A percentile compares a stretch with the other conserved stretches of the same genome.
Conservation (phyloP, 2,888 invertebrate genomes). For the Napeogenes sylphis region DNA sequence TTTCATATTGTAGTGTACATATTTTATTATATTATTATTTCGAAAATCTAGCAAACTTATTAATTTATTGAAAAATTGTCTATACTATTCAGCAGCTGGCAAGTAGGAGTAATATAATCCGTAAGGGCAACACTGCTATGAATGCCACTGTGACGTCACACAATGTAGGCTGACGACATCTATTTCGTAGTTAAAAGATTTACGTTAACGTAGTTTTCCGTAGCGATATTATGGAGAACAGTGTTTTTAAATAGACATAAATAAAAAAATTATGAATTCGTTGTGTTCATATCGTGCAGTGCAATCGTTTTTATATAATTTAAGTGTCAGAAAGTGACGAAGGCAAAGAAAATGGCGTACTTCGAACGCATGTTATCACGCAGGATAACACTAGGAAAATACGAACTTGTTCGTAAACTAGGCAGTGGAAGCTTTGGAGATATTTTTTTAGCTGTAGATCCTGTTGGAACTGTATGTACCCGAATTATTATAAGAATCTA, state of each 20-base stretch:
- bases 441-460: slow-evolving; percentile 93
- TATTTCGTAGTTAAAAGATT: slow-evolving; percentile 61
- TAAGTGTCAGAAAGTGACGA: slow-evolving; percentile 69
- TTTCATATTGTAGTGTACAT: too few species aligned
- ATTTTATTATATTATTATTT: too few species aligned
- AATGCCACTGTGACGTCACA: slow-evolving; percentile 73
- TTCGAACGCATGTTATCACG: slow-evolving; percentile 68
- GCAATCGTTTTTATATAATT: slow-evolving; percentile 61
- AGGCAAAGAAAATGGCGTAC: slow-evolving; percentile 73
- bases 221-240: slow-evolving; percentile 57
- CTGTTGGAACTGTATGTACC: slow-evolving; percentile 4
- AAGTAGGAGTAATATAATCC: background rate
- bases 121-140: slow-evolving; percentile 42
- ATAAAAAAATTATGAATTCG: slow-evolving; percentile 56
- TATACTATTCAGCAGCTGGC: too few species aligned
- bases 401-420: slow-evolving; percentile 96
- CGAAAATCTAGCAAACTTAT: too few species aligned
- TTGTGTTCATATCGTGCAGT: slow-evolving; percentile 57
- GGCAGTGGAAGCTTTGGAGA: slow-evolving; percentile 99
- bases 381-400: slow-evolving; percentile 77
- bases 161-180: slow-evolving; percentile 66
- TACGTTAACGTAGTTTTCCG: slow-evolving; percentile 52
- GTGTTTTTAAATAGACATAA: slow-evolving; percentile 52
- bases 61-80: too few species aligned
- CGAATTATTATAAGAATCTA: slow-evolving; percentile 2